Base-by-base conservation (phyloP, 2,113 vertebrate species). In the Coregonus clupeaformis region DNA sequence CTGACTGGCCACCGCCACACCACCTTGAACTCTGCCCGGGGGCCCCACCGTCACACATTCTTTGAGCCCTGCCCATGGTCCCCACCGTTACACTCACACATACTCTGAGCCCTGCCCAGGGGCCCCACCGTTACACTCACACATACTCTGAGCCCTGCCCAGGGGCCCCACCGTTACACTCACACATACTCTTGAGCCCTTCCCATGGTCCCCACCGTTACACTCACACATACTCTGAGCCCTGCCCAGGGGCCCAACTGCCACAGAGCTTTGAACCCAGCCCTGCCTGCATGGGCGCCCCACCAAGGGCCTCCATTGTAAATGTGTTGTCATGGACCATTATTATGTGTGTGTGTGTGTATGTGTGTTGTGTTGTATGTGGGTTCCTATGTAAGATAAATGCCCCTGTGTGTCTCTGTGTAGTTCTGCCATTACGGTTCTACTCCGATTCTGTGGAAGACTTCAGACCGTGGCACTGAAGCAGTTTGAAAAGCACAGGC, bases 401-500 rank as follows among this genome's bases (percentile, higher is more conserved):
- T 42, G 36, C 36, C 36, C 2, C 49, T 52, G 3, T 16, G 49
- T 14, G 12, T 52, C 49, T 52, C 49, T 52, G 14, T 14, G 49
- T 52, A 16, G 13, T 18, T 18, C 14, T 52, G 36, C 11, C 36
- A 42, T 5, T 18, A 52, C 13, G 1, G 49, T 14, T 52, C 47
- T 5, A 4, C 47, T 49, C 47, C 49, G 16, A 18, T 52, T 52
- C 49, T 52, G 13, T 14, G 49, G 16, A 52, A 16, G 49, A 52
- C 49, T 49, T 49, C 74, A 86, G 80, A 74, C 71, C 18, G 68
- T 80, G 78, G 69, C 72, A 73, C 36, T 11, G 36, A 42, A 42
- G 36, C 74, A 32, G 73, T 84, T 80, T 82, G 68, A 59, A 67
- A 70, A 74, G 59, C 63, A 73, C 66, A 73, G 71, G 52, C 69